Percentiles rank a stretch among this genome's conserved stretches.
phyloP scores from a whole-genome alignment of 1,140 invertebrate genomes.

The Pantala flavescens region DNA sequence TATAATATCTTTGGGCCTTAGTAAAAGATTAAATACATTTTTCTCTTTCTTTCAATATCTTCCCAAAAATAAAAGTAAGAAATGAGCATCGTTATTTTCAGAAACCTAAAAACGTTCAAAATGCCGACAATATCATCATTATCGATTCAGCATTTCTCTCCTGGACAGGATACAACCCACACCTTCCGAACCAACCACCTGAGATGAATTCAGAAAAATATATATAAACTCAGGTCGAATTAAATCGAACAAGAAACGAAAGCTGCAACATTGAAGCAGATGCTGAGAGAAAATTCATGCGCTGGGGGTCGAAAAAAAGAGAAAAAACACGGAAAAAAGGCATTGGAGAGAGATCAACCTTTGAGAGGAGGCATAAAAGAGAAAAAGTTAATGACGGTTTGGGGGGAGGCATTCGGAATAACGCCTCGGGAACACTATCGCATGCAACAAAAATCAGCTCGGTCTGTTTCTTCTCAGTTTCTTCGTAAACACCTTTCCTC shows the following conservation, averaged over 20 bases:
- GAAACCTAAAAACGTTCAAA: no score
- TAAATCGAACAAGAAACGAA: background rate
- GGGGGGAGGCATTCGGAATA: background rate
- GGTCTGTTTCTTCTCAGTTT: constrained; percentile 9
- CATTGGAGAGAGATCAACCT: background rate
- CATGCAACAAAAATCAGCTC: constrained; percentile 3
- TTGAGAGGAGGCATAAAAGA: background rate
- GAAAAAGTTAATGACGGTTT: background rate
- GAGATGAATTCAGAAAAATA: background rate
- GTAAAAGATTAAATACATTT: no score
- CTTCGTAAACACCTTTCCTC: background rate
- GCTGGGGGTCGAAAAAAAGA: background rate
- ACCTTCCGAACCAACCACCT: background rate
- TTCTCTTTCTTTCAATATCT: no score
- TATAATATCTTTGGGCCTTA: no score
- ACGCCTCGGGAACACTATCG: background rate
- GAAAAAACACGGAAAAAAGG: background rate
- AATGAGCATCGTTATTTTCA: no score
- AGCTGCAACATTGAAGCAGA: background rate
- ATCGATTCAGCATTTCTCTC: background rate
- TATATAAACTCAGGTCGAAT: background rate
- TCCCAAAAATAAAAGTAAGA: no score
- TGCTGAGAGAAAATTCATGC: background rate
- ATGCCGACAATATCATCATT: no score
- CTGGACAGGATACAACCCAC: background rate